Base-by-base conservation (phyloP, 92 coral and sea anemone species). In the Porites divaricata region DNA sequence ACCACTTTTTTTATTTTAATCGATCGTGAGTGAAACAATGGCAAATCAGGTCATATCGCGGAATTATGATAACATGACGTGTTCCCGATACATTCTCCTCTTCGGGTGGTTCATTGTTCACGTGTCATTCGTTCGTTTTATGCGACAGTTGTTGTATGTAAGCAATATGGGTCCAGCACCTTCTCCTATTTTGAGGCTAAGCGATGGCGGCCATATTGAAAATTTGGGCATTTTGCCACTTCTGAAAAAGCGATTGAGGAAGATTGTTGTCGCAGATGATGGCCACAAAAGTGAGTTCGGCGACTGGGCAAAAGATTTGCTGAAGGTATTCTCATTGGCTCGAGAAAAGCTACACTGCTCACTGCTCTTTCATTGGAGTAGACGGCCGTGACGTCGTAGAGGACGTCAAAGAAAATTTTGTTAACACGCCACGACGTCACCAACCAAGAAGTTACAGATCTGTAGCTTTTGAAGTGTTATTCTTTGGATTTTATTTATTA, bases 121-220 rank as follows among this genome's bases (percentile, higher is more conserved):
- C 72, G 87, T 90, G 80, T 84, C 86, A 12, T 76, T 82, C 15
- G 92, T 90, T 19, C 96, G 96, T 65, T 86, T 84, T 62, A 61
- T 91, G 73, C 91, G 96, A 11, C 91, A 93, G 50, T 65, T 90
- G 17, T 13, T 85, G 52, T 75, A 41, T 64, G 67, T 90, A 48
- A 20, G 78, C 25, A 90, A 93, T 79, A 57, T 70, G 7, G 96
- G 96, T 2, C 92, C 93, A 41, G 57, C 20, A 8, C 94, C 96
- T 63, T 94, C 96, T 17, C 81, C 93, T 3, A 48, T 93, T 11
- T 59, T 93, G 7, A 86, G 81, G 17, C 96, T 93, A 53, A 90
- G 93, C 35, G 96, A 93, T 75, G 94, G 94, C 63, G 96, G 96
- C 62, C 96, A 93, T 61, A 84, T 90, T 63, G 96, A 93, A 88